phyloP scores from a whole-genome alignment of 2,113 vertebrate genomes.

The Capreolus pygargus region DNA sequence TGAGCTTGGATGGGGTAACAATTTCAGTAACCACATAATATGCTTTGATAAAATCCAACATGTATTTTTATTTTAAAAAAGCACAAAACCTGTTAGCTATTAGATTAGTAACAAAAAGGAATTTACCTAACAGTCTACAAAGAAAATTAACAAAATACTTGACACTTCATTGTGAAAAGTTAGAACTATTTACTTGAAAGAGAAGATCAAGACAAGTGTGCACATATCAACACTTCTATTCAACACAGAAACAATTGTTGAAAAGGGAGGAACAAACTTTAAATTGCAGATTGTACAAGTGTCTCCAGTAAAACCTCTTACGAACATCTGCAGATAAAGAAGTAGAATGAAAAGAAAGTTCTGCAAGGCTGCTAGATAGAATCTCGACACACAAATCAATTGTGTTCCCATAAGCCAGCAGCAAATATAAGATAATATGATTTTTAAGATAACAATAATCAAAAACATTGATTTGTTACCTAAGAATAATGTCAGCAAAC shows the following conservation, averaged over 20 bases:
- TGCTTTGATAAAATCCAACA: background rate
- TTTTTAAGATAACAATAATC: background rate
- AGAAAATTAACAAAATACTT: background rate
- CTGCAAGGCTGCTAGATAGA: background rate
- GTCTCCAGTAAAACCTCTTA: constrained; percentile 11
- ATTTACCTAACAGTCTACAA: background rate
- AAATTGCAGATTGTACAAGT: background rate
- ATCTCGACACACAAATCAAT: background rate
- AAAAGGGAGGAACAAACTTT: background rate
- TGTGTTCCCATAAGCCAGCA: background rate
- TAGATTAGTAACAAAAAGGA: background rate
- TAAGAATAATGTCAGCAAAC: constrained; percentile 19
- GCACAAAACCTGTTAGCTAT: background rate
- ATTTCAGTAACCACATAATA: background rate
- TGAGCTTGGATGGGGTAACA: background rate
- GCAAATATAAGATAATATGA: background rate
- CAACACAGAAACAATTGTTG: background rate
- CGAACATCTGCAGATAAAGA: background rate
- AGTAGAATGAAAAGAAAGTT: constrained; percentile 3
- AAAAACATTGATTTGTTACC: background rate
- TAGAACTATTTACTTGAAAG: background rate
- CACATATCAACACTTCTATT: background rate
- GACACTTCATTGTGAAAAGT: background rate
- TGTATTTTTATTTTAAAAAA: background rate
- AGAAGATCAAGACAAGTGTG: background rate